Percentiles rank a stretch among this genome's conserved stretches.
phyloP scores from a whole-genome alignment of 2,113 vertebrate species.

The Calidris pugnax region DNA sequence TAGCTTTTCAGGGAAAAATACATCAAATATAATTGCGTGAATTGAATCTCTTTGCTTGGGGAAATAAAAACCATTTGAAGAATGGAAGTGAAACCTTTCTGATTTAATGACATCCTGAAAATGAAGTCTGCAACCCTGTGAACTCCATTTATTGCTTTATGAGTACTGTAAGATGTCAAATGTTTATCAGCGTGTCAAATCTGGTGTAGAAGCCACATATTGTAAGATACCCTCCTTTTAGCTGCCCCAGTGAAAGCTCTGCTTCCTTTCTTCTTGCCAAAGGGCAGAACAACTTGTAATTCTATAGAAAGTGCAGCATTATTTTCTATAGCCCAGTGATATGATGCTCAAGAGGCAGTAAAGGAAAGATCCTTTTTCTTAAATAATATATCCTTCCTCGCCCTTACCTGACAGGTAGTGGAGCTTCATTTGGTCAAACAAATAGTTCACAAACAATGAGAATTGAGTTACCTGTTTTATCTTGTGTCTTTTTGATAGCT shows the following conservation, averaged over 20 bases:
- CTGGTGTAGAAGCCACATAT: not conserved
- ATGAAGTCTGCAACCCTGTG: constrained; percentile 49
- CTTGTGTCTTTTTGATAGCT: not conserved
- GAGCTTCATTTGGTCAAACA: not conserved
- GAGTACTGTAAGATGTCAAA: constrained; percentile 38
- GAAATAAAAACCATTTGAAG: constrained; percentile 35
- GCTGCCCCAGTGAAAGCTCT: not conserved
- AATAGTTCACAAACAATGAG: not conserved
- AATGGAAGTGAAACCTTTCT: constrained; percentile 35
- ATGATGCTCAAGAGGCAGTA: not conserved
- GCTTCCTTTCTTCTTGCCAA: not conserved
- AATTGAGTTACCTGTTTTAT: not conserved
- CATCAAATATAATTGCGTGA: not conserved
- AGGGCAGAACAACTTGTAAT: not conserved
- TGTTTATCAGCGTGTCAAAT: constrained; percentile 11
- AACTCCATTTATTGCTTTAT: constrained; percentile 62
- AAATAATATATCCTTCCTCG: not conserved
- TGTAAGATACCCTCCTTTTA: not conserved
- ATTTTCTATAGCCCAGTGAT: not conserved
- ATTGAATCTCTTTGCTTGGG: constrained; percentile 10
- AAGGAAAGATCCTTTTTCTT: not conserved
- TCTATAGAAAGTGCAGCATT: not conserved
- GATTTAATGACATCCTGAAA: constrained; percentile 54
- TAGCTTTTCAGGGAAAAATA: constrained; percentile 16
- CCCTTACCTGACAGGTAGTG: not conserved